Conservation (phyloP, 2,888 invertebrate species). For the Cryptus armator region DNA sequence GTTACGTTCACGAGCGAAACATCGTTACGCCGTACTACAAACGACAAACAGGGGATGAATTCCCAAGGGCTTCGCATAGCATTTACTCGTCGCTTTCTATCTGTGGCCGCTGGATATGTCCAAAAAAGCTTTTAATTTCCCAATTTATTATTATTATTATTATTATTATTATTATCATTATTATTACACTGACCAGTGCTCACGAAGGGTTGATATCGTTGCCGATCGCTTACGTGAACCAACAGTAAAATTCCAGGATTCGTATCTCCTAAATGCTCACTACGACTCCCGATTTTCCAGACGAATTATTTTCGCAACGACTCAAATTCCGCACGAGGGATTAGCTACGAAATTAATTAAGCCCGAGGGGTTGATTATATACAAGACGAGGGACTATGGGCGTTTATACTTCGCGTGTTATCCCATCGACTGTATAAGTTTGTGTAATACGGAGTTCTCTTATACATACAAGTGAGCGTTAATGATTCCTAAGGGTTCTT, state of each 20-base stretch:
- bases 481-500: constrained; percentile 12
- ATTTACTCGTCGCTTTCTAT: constrained; percentile 5
- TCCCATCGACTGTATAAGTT: constrained; percentile 2
- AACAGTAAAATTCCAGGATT: background rate
- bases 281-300: constrained; percentile 31
- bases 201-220: background rate
- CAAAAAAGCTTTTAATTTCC: background rate
- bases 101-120: background rate
- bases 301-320: constrained; percentile 20
- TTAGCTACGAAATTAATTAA: constrained; percentile 59
- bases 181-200: background rate
- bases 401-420: constrained; percentile 1
- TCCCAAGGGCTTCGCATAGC: constrained; percentile 26
- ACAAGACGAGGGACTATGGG: constrained; percentile 17
- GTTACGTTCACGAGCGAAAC: constrained; percentile 39
- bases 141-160: background rate
- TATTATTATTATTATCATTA: background rate
- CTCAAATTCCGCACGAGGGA: constrained; percentile 14
- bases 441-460: background rate
- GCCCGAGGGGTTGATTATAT: constrained; percentile 28
- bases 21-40: constrained; percentile 20
- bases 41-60: constrained; percentile 9
- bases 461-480: background rate
- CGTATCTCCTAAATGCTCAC: background rate
- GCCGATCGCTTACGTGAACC: background rate